A percentile compares a stretch with the other conserved stretches of the same genome.
These are phyloP conservation scores for Nebria salina DNA, from an alignment of 2,888 invertebrate genomes.

Conservation along the genomic window DNA sequence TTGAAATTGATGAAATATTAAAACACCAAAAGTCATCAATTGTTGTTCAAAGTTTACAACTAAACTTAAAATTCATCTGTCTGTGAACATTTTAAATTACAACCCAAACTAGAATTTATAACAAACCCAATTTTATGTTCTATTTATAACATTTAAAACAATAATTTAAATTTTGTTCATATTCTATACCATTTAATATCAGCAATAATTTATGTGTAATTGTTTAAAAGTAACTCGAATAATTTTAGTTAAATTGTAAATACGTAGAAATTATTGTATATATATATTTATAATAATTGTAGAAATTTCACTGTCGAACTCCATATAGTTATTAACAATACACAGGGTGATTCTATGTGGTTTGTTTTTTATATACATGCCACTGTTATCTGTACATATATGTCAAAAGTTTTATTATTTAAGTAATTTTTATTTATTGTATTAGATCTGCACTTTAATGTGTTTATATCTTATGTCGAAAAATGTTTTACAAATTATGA, in stretches of 20 bases:
- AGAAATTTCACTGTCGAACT: not conserved
- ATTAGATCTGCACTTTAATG: slow-evolving; percentile 29
- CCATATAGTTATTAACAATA: slow-evolving; percentile 15
- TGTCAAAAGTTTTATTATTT: not conserved
- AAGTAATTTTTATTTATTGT: slow-evolving; percentile 24
- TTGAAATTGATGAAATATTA: not conserved
- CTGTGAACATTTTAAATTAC: too few species aligned
- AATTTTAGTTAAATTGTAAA: slow-evolving; percentile 5
- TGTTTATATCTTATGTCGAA: slow-evolving; percentile 46
- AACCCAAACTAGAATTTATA: too few species aligned
- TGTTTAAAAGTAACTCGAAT: not conserved
- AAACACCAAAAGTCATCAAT: not conserved
- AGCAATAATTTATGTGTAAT: not conserved
- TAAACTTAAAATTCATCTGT: too few species aligned
- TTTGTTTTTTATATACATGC: not conserved
- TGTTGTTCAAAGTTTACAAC: too few species aligned
- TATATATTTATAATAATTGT: slow-evolving; percentile 15
- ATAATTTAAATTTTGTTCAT: too few species aligned
- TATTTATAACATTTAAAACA: too few species aligned
- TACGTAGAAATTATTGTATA: slow-evolving; percentile 2
- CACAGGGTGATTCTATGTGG: slow-evolving; percentile 28
- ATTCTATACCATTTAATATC: not conserved
- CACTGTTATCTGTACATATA: slow-evolving; percentile 3
- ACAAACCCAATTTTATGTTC: too few species aligned
- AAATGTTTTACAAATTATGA: slow-evolving; percentile 47